Evolutionary conservation across 2,888 invertebrate species (phyloP), one percentile per base, ranked within the genome.

Genomic region (Phytoseiulus persimilis): DNA sequence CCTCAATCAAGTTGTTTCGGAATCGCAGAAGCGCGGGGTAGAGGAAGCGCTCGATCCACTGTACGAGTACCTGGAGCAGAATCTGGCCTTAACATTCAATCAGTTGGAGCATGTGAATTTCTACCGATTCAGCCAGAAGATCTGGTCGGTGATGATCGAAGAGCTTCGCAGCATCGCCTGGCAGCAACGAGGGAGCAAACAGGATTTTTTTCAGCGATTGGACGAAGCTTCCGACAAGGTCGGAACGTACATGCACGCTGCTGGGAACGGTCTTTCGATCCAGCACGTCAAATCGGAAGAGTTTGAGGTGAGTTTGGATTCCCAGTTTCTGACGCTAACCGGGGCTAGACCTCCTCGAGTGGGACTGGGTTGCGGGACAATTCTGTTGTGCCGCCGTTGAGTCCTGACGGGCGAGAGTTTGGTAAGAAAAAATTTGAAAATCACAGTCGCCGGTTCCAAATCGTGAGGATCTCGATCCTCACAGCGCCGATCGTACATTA

Each of bases 131-230:
- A 87, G 39, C 14, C 39, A 31, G 45, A 32, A 5, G 11, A 87
- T 87, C 45, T 87, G 87, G 87, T n/a, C n/a, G 33, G 87, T 87
- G n/a, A 87, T 87, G 28, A n/a, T 87, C 28, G 87, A 87, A n/a
- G 87, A 87, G 23, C 87, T 87, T 33, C 39, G 45, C 45, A 45
- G n/a, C 87, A 18, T 87, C 28, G 87, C 87, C 5, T 87, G 87
- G 87, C n/a, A 31, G 31, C 32, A 87, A 6, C 87, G 87, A n/a
- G 87, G 87, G 1, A 31, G 39, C 31, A 87, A 45, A 33, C 39
- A n/a, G 32, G 32, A 33, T 18, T 87, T 87, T n/a, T 87, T 87
- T 33, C 9, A 33, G 39, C 1, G 87, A 33, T 33, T 87, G 32
- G 39, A 87, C 45, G 87, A 87, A 28, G 87, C 87, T 32, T 33